These are phyloP conservation scores for Brachypodius melanocephalos DNA, from an alignment of 2,113 vertebrate genomes.

Conservation along the genomic window DNA sequence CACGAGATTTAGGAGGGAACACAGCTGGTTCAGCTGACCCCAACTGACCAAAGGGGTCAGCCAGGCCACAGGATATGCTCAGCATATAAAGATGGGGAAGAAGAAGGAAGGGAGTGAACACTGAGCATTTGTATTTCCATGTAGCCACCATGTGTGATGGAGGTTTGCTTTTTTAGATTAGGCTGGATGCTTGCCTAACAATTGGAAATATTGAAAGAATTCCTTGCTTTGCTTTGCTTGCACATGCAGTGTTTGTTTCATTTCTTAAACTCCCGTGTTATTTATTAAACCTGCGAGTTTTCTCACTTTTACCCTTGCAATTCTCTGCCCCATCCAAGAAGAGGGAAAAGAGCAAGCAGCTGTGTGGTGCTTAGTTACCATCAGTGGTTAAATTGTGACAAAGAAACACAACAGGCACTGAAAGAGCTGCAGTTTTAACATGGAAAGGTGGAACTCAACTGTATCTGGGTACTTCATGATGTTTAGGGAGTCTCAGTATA, in stretches of 20 bases:
- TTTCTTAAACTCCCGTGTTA: background rate
- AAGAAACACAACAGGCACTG: background rate
- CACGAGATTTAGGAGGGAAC: background rate
- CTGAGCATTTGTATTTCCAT: background rate
- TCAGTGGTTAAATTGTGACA: background rate
- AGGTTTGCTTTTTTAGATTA: background rate
- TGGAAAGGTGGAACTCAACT: background rate
- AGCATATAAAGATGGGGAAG: background rate
- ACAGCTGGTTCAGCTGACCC: background rate
- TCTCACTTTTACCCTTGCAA: background rate
- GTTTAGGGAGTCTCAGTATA: too few species aligned
- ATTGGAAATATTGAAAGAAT: background rate
- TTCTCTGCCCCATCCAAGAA: background rate
- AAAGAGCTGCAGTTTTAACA: too few species aligned
- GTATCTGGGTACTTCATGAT: too few species aligned
- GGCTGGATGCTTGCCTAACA: too few species aligned
- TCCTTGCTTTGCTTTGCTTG: background rate
- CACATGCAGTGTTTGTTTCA: background rate
- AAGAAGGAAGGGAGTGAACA: background rate
- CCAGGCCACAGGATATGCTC: background rate
- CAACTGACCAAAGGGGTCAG: background rate
- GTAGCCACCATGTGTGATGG: background rate
- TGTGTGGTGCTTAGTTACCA: background rate
- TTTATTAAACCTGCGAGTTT: background rate
- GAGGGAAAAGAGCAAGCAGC: background rate